phyloP scores from a whole-genome alignment of 1,140 invertebrate genomes.

The Orussus abietinus region DNA sequence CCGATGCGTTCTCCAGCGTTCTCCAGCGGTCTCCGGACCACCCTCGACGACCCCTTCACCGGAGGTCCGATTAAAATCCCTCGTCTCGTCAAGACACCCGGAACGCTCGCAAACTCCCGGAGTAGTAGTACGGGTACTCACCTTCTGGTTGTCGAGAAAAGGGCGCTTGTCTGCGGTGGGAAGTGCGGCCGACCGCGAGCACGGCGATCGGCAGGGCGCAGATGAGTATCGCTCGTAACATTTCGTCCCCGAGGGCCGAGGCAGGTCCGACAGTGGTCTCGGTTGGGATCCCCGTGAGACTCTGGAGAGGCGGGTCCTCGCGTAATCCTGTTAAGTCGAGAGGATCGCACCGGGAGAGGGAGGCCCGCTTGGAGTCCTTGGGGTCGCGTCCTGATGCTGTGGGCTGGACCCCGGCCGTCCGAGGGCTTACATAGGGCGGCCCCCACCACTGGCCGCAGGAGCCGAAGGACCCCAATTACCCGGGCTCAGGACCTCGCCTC shows the following conservation, averaged over 20 bases:
- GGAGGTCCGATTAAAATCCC: too few species aligned
- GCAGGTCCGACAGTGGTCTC: too few species aligned
- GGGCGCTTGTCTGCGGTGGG: conserved; percentile 27
- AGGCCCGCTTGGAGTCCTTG: conserved; percentile 37
- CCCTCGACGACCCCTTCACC: too few species aligned
- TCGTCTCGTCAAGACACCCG: too few species aligned
- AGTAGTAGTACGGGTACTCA: too few species aligned
- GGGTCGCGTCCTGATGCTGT: conserved; percentile 47
- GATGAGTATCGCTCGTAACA: too few species aligned
- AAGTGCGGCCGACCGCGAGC: conserved; percentile 13
- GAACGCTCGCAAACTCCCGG: too few species aligned
- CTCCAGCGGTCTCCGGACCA: too few species aligned
- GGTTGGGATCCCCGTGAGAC: too few species aligned
- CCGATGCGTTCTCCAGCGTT: too few species aligned
- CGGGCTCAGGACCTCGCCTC: conserved; percentile 41
- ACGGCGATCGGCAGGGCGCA: conserved; percentile 11
- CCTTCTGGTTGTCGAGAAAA: conserved; percentile 31
- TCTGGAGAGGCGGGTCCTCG: conserved; percentile 17
- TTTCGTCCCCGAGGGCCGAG: too few species aligned
- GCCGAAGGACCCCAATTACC: conserved; percentile 51
- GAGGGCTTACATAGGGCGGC: conserved; percentile 54
- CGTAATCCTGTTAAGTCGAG: conserved; percentile 6
- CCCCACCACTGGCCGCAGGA: conserved; percentile 40
- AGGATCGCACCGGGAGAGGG: conserved; percentile 21
- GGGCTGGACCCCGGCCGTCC: conserved; percentile 49